phyloP scores from a whole-genome alignment of 2,888 invertebrate species.

The Drosophila mettleri region DNA sequence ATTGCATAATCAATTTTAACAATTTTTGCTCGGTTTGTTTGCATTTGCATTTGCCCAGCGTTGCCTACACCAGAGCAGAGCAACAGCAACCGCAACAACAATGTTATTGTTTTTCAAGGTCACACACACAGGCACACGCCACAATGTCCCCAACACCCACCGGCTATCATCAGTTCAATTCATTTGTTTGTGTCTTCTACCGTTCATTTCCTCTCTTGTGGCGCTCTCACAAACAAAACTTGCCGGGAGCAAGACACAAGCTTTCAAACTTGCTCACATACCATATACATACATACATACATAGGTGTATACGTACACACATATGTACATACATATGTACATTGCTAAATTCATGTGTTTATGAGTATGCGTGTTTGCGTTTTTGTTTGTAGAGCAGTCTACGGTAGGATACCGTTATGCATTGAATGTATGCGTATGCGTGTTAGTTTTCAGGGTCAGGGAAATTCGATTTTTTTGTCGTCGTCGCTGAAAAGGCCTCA shows the following conservation, averaged over 20 bases:
- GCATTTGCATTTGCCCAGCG: conserved; percentile 67
- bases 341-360: not conserved
- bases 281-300: conserved; percentile 1
- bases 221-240: conserved; percentile 56
- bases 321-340: not conserved
- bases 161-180: conserved; percentile 50
- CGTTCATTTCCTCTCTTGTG: conserved; percentile 45
- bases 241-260: conserved; percentile 69
- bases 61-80: conserved; percentile 38
- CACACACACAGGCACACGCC: conserved; percentile 50
- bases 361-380: conserved; percentile 11
- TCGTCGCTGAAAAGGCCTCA: conserved; percentile 31
- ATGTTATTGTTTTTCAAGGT: conserved; percentile 76
- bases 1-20: conserved; percentile 69
- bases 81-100: conserved; percentile 46
- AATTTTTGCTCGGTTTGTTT: conserved; percentile 64
- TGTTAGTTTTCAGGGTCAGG: conserved; percentile 81
- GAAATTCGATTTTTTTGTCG: conserved; percentile 79
- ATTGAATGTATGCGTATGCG: conserved; percentile 51
- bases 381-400: conserved; percentile 41
- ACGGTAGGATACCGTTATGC: conserved; percentile 69
- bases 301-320: not conserved
- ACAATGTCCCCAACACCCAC: conserved; percentile 49
- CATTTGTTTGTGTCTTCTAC: conserved; percentile 55
- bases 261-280: conserved; percentile 48